phyloP scores from a whole-genome alignment of 2,888 invertebrate genomes.

The Ypsolopha scabrella region DNA sequence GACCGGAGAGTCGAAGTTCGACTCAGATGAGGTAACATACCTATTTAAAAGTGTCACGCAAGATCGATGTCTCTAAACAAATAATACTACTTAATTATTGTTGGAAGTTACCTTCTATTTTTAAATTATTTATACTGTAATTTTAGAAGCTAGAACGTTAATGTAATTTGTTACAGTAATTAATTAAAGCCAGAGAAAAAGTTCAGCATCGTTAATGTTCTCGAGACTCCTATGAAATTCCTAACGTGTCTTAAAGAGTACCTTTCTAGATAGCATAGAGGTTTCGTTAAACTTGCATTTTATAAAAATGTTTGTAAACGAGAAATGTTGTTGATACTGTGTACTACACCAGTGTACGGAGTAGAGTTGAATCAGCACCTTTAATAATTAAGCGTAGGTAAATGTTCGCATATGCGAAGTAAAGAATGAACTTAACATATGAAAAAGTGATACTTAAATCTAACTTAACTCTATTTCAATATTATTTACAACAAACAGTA shows the following conservation, averaged over 20 bases:
- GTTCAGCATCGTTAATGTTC: constrained; percentile 50
- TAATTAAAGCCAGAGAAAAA: constrained; percentile 52
- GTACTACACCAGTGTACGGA: not conserved
- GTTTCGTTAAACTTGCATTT: constrained; percentile 16
- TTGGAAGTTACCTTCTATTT: constrained; percentile 66
- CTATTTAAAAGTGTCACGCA: too few species aligned
- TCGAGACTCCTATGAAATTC: constrained; percentile 17
- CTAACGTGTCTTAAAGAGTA: constrained; percentile 60
- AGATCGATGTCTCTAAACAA: constrained; percentile 9
- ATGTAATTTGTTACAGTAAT: constrained; percentile 51
- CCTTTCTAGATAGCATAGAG: constrained; percentile 49
- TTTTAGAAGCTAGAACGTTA: constrained; percentile 55
- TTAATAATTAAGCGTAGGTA: not conserved
- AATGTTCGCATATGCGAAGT: too few species aligned
- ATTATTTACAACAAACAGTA: not conserved
- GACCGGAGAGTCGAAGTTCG: not conserved
- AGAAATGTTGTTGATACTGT: not conserved
- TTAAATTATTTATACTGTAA: constrained; percentile 55
- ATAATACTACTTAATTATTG: constrained; percentile 18
- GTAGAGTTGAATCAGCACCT: not conserved
- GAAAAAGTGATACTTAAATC: not conserved
- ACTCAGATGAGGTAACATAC: too few species aligned
- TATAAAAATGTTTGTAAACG: constrained; percentile 1
- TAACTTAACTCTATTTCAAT: not conserved
- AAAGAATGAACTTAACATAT: not conserved